These are phyloP conservation scores for Steromphala cineraria DNA, from an alignment of 2,888 invertebrate genomes.

Conservation along the genomic window DNA sequence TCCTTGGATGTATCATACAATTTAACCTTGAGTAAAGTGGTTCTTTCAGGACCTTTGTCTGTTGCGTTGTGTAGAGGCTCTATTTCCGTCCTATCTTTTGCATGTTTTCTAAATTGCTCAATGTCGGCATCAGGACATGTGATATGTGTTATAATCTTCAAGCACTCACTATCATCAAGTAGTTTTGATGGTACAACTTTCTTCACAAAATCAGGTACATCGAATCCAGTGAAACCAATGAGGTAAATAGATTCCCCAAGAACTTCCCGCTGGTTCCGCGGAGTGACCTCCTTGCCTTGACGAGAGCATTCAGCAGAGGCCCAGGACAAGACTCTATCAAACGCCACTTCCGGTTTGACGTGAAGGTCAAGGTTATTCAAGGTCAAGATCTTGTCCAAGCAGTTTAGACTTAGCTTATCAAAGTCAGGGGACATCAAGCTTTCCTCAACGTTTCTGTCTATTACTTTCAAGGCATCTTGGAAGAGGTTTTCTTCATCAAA, in stretches of 20 bases:
- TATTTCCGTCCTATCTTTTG: too few species aligned
- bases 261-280: not conserved
- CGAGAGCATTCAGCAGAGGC: not conserved
- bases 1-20: too few species aligned
- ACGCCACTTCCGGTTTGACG: not conserved
- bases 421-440: not conserved
- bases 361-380: not conserved
- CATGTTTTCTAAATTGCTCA: too few species aligned
- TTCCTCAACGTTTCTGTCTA: not conserved
- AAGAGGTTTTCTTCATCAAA: constrained; percentile 11
- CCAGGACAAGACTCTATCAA: not conserved
- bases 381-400: not conserved
- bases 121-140: too few species aligned
- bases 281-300: not conserved
- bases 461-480: not conserved
- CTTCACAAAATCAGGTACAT: too few species aligned
- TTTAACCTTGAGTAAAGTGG: too few species aligned
- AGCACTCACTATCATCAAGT: too few species aligned
- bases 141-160: too few species aligned
- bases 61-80: too few species aligned
- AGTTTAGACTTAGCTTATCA: not conserved
- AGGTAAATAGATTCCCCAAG: not conserved
- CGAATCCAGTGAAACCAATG: not conserved
- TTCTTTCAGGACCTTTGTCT: too few species aligned
- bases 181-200: too few species aligned